Percentiles rank a stretch among this genome's conserved stretches.
These are phyloP conservation scores for Oasisia sp. DNA, from an alignment of 2,888 invertebrate species.

Conservation along the genomic window DNA sequence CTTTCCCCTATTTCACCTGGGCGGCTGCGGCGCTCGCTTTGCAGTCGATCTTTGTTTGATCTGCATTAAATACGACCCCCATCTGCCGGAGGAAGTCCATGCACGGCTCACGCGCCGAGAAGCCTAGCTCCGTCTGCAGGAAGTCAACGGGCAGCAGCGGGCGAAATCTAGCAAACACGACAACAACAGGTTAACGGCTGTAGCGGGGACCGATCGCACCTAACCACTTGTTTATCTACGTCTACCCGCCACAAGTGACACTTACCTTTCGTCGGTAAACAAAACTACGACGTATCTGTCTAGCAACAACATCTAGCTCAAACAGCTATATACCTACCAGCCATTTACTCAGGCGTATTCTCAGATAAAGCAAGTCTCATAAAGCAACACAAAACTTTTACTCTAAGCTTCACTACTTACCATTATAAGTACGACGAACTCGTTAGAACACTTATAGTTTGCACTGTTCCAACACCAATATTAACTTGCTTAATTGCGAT, in stretches of 20 bases:
- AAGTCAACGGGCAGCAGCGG: constrained; percentile 88
- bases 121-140: constrained; percentile 88
- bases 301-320: no score
- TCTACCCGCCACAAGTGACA: not conserved
- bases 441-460: not conserved
- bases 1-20: not conserved
- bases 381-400: not conserved
- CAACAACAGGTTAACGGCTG: constrained; percentile 13
- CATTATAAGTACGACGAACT: not conserved
- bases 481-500: not conserved
- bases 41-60: constrained; percentile 82
- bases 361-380: not conserved
- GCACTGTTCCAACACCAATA: not conserved
- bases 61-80: constrained; percentile 71
- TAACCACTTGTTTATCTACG: not conserved
- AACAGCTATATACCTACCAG: not conserved
- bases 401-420: not conserved
- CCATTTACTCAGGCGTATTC: not conserved
- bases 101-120: constrained; percentile 84
- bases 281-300: not conserved
- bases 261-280: not conserved
- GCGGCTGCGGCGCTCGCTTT: constrained; percentile 69
- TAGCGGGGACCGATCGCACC: not conserved
- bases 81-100: constrained; percentile 87
- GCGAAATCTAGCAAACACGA: constrained; percentile 79